Percentiles rank a stretch among this genome's conserved stretches.
phyloP scores from a whole-genome alignment of 2,113 vertebrate genomes.

The Puntigrus tetrazona region DNA sequence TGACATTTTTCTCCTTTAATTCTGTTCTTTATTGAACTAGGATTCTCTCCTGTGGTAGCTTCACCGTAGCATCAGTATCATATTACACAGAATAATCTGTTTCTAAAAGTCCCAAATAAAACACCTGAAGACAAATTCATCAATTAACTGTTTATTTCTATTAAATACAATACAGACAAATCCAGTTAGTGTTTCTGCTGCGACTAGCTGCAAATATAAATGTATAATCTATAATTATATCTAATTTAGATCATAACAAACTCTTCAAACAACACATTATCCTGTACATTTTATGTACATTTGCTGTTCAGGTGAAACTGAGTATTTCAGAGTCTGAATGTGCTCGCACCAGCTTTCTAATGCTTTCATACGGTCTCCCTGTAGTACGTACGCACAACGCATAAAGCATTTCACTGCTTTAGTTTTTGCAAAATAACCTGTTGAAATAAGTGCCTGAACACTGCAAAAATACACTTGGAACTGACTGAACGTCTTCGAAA shows the following conservation, averaged over 20 bases:
- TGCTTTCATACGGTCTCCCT: neutral
- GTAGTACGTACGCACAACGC: neutral
- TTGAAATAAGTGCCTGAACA: neutral
- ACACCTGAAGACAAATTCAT: too few relatives aligned
- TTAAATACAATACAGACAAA: slow-evolving; percentile 15
- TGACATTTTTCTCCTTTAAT: neutral
- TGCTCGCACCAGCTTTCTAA: neutral
- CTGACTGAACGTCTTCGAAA: neutral
- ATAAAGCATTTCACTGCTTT: neutral
- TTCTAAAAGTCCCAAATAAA: neutral
- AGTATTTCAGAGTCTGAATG: neutral
- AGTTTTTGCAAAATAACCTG: neutral
- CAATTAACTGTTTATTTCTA: neutral
- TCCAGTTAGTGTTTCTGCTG: slow-evolving; percentile 14
- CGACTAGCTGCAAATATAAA: slow-evolving; percentile 18
- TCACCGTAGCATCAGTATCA: neutral
- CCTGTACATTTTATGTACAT: slow-evolving; percentile 21
- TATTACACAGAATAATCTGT: neutral
- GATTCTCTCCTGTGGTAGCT: neutral
- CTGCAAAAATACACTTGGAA: neutral
- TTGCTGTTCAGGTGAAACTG: neutral
- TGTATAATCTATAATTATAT: slow-evolving; percentile 7
- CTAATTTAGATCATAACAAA: slow-evolving; percentile 34
- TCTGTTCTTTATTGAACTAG: too few relatives aligned
- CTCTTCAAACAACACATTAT: slow-evolving; percentile 1